These are phyloP conservation scores for Hylyphantes graminicola DNA, from an alignment of 1,140 invertebrate species.

Conservation along the genomic window DNA sequence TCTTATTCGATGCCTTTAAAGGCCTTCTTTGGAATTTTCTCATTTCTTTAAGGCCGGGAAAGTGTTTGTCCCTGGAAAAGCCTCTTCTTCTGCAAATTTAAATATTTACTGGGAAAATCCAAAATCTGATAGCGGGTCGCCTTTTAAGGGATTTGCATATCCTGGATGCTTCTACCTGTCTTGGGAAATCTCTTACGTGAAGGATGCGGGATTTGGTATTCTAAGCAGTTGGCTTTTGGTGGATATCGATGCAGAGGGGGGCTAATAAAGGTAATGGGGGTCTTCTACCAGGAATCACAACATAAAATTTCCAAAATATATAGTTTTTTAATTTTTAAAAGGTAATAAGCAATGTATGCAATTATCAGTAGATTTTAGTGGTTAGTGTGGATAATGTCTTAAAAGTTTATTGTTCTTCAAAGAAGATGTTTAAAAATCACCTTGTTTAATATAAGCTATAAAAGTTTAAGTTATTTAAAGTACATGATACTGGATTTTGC, in stretches of 20 bases:
- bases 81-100: conserved; percentile 36
- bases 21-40: conserved; percentile 40
- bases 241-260: neutral
- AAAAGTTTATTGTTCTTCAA: too few relatives aligned
- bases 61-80: conserved; percentile 34
- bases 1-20: conserved; percentile 44
- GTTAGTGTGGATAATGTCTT: too few relatives aligned
- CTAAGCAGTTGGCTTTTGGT: neutral
- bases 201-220: conserved; percentile 31
- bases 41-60: conserved; percentile 21
- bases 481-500: too few relatives aligned
- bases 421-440: too few relatives aligned
- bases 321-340: too few relatives aligned
- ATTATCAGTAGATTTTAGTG: too few relatives aligned
- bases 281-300: too few relatives aligned
- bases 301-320: too few relatives aligned
- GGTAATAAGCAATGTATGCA: too few relatives aligned
- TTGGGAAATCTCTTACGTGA: conserved; percentile 39
- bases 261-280: conserved; percentile 13
- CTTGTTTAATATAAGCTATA: too few relatives aligned
- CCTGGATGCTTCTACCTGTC: conserved; percentile 28
- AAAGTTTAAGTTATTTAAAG: too few relatives aligned
- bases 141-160: conserved; percentile 55
- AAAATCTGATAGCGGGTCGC: conserved; percentile 23
- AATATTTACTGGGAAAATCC: conserved; percentile 47